Conservation (phyloP, 2,797 vertebrate genomes). For the Phrynocephalus guinanensis region DNA sequence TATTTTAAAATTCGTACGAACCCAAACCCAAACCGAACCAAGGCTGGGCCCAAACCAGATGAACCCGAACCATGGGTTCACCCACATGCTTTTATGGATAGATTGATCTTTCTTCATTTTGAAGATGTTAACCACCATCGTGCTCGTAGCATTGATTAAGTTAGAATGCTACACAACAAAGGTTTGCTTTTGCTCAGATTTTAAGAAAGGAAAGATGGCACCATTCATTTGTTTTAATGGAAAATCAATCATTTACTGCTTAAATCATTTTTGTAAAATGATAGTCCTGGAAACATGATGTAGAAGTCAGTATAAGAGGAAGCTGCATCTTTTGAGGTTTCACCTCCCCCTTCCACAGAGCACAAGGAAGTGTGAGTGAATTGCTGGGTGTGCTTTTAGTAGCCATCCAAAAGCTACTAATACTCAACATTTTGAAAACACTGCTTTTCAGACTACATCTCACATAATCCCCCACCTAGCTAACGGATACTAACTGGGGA, state of each 20-base stretch:
- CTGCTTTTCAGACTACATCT: too few species aligned
- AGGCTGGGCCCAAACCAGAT: too few species aligned
- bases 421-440: neutral
- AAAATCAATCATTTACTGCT: constrained; percentile 14
- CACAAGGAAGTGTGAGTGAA: constrained; percentile 19
- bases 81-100: neutral
- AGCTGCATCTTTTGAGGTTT: neutral
- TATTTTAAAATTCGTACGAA: too few species aligned
- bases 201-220: constrained; percentile 33
- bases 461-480: too few species aligned
- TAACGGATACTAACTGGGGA: too few species aligned
- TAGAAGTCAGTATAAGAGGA: neutral
- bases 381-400: constrained; percentile 11
- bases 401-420: constrained; percentile 29
- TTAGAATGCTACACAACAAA: neutral
- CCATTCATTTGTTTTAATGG: constrained; percentile 1
- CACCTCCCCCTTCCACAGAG: constrained; percentile 47
- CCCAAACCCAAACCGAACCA: too few species aligned
- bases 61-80: neutral
- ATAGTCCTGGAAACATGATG: constrained; percentile 25
- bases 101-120: too few species aligned
- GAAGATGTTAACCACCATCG: too few species aligned
- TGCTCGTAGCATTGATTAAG: too few species aligned
- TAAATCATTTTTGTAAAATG: constrained; percentile 40
- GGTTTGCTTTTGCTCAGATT: constrained; percentile 8